Evolutionary conservation across 2,888 invertebrate genomes (phyloP).

Genomic region (Erpobdella octoculata): DNA sequence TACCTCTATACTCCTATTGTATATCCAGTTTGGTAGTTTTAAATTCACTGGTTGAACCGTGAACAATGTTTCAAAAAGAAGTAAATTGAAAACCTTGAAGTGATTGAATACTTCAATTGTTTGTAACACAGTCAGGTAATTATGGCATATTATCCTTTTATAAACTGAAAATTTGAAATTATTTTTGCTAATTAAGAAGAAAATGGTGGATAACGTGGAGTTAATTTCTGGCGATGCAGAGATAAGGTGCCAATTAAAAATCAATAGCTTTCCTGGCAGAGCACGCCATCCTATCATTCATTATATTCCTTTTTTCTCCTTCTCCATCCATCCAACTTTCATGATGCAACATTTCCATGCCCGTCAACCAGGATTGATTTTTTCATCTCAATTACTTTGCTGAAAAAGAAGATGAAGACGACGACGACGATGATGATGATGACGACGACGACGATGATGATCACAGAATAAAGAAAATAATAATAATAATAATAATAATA

Average conservation of each 20-base stretch:
- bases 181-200: neutral
- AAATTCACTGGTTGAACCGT: no score
- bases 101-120: no score
- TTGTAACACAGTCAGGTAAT: no score
- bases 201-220: neutral
- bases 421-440: slow-evolving; percentile 21
- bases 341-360: neutral
- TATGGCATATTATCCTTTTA: no score
- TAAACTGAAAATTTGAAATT: no score
- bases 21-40: no score
- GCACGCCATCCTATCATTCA: neutral
- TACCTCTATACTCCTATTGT: no score
- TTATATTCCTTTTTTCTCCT: neutral
- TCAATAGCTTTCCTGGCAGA: neutral
- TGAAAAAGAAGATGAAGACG: neutral
- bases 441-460: slow-evolving; percentile 22
- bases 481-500: slow-evolving; percentile 16
- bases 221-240: neutral
- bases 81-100: no score
- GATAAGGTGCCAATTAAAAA: neutral
- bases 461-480: neutral
- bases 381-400: neutral
- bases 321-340: neutral
- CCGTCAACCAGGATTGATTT: neutral
- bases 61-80: no score